These are phyloP conservation scores for Typhlomys cinereus DNA, from an alignment of 2,113 vertebrate genomes.

Conservation along the genomic window DNA sequence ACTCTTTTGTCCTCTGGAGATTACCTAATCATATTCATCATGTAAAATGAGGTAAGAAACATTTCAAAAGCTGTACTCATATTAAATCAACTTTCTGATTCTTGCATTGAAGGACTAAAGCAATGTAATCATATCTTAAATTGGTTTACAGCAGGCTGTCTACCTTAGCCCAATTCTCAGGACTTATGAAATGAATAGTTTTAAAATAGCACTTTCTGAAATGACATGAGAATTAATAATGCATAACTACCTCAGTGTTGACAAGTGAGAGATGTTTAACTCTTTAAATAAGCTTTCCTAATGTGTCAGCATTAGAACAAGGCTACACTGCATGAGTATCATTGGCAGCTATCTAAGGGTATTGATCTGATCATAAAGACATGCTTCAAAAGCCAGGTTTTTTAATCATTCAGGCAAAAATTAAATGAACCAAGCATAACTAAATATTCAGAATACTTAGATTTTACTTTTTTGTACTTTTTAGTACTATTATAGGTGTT, in stretches of 20 bases:
- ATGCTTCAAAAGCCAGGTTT: conserved; percentile 7
- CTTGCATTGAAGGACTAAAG: conserved; percentile 57
- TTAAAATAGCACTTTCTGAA: conserved; percentile 79
- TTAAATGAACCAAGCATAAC: conserved; percentile 29
- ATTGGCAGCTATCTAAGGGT: conserved; percentile 9
- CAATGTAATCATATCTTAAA: conserved; percentile 74
- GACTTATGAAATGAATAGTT: conserved; percentile 77
- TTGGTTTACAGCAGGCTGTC: conserved; percentile 71
- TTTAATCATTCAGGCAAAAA: conserved; percentile 33
- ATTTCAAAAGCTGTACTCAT: conserved; percentile 75
- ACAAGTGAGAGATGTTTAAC: conserved; percentile 64
- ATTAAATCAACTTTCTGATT: conserved; percentile 71
- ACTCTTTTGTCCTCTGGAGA: conserved; percentile 69
- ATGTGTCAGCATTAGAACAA: conserved; percentile 59
- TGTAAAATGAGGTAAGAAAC: conserved; percentile 67
- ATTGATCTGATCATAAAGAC: conserved; percentile 5
- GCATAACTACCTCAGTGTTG: conserved; percentile 59
- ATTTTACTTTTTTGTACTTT: not conserved
- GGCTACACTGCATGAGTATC: not conserved
- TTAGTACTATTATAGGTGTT: not conserved
- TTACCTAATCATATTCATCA: conserved; percentile 67
- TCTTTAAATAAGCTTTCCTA: conserved; percentile 75
- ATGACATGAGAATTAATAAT: conserved; percentile 74
- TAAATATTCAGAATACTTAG: conserved; percentile 14
- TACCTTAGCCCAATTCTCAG: conserved; percentile 70